Percentiles rank a stretch among this genome's conserved stretches.
phyloP scores from a whole-genome alignment of 2,113 vertebrate species.

The Coregonus clupeaformis region DNA sequence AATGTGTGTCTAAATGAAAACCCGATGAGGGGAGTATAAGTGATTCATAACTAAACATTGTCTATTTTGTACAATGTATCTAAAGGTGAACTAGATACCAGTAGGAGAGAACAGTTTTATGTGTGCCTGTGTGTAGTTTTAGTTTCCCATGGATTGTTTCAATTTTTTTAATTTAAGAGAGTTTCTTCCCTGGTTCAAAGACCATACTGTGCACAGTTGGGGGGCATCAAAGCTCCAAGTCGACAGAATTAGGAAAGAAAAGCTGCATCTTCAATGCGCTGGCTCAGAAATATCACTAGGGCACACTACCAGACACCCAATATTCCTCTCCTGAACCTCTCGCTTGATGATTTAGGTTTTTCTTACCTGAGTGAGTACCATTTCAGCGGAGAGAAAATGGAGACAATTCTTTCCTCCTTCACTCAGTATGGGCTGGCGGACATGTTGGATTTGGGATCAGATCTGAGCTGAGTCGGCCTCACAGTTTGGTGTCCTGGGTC shows the following conservation, averaged over 20 bases:
- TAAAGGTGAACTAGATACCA: slow-evolving; percentile 2
- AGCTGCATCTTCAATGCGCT: slow-evolving; percentile 79
- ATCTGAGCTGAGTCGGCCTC: slow-evolving; percentile 29
- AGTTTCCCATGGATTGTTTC: slow-evolving; percentile 54
- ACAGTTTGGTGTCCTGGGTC: neutral
- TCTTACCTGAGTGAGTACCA: slow-evolving; percentile 59
- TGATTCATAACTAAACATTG: neutral
- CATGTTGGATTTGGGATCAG: slow-evolving; percentile 40
- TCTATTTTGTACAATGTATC: too few relatives aligned
- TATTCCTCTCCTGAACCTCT: slow-evolving; percentile 39
- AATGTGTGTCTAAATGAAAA: neutral
- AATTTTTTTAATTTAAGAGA: slow-evolving; percentile 66
- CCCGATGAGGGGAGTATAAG: neutral
- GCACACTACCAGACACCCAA: slow-evolving; percentile 52
- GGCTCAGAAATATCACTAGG: slow-evolving; percentile 77
- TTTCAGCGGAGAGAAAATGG: slow-evolving; percentile 29
- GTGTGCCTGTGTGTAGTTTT: slow-evolving; percentile 42
- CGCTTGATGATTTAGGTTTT: slow-evolving; percentile 19
- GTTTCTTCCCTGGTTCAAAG: slow-evolving; percentile 78
- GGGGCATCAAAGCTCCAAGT: slow-evolving; percentile 82
- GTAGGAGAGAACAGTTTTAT: slow-evolving; percentile 28
- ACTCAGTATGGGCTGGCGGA: slow-evolving; percentile 24
- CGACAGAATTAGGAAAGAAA: slow-evolving; percentile 81
- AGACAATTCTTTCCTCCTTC: slow-evolving; percentile 18
- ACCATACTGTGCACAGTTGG: slow-evolving; percentile 77